These are phyloP conservation scores for Aphelocoma californica DNA, from an alignment of 2,797 vertebrate genomes.

Conservation along the genomic window DNA sequence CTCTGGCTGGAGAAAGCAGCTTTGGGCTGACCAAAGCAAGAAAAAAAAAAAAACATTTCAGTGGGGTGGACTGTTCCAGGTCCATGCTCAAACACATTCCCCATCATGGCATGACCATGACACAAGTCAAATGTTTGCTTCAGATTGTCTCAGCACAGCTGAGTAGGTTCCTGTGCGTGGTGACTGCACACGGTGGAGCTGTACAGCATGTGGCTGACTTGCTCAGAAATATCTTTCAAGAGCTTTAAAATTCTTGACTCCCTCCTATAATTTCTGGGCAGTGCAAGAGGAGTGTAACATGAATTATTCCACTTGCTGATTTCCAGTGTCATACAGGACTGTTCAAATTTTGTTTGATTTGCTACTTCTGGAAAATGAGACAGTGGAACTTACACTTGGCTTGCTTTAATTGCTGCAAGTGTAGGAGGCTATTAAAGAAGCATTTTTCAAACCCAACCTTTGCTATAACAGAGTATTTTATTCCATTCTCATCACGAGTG, in stretches of 20 bases:
- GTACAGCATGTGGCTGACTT: not conserved
- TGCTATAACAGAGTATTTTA: not conserved
- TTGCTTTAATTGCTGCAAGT: not conserved
- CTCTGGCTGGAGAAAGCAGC: not conserved
- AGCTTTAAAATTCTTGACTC: not conserved
- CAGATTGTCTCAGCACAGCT: not conserved
- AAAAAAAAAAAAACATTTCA: rapidly evolving
- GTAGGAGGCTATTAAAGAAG: not conserved
- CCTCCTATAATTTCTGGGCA: not conserved
- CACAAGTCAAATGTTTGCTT: not conserved
- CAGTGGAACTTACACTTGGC: not conserved
- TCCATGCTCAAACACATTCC: not conserved
- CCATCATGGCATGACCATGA: not conserved
- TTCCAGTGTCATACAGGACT: not conserved
- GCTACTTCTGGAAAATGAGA: not conserved
- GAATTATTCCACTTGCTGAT: not conserved
- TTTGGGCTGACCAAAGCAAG: not conserved
- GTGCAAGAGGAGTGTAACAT: not conserved
- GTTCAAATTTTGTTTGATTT: not conserved
- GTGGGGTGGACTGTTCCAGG: not conserved
- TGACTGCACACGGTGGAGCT: not conserved
- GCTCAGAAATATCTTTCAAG: not conserved
- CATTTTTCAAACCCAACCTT: not conserved
- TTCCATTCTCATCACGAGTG: not conserved
- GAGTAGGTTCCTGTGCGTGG: not conserved